Conservation (phyloP, 2,797 vertebrate genomes). For the Galagoides demidoff region DNA sequence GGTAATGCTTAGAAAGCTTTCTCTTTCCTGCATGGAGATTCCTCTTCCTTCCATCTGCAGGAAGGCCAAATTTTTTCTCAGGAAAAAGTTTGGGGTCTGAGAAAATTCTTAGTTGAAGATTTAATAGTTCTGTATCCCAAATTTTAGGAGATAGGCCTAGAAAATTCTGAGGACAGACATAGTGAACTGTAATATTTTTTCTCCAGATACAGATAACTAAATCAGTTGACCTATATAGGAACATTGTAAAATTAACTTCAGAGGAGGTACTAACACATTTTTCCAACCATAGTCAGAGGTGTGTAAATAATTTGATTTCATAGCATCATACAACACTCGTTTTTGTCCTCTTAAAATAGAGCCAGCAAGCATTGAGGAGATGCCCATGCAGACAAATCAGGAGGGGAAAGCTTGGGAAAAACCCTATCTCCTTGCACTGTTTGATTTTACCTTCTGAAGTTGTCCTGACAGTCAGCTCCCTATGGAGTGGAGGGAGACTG, state of each 20-base stretch:
- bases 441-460: not conserved
- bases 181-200: not conserved
- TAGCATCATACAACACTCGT: not conserved
- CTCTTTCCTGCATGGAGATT: not conserved
- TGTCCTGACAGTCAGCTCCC: not conserved
- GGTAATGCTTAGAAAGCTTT: not conserved
- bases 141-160: not conserved
- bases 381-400: not conserved
- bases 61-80: not conserved
- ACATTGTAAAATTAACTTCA: not conserved
- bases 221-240: not conserved
- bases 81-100: not conserved
- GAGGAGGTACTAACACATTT: not conserved
- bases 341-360: conserved; percentile 47
- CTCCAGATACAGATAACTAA: not conserved
- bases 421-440: not conserved
- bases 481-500: not conserved
- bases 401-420: not conserved
- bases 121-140: not conserved
- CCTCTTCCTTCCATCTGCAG: not conserved
- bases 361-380: not conserved
- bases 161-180: not conserved
- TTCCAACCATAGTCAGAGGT: not conserved
- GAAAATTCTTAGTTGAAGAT: not conserved
- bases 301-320: not conserved